Percentiles rank a stretch among this genome's conserved stretches.
phyloP scores from a whole-genome alignment of 2,113 vertebrate genomes.

The Asarcornis scutulata region DNA sequence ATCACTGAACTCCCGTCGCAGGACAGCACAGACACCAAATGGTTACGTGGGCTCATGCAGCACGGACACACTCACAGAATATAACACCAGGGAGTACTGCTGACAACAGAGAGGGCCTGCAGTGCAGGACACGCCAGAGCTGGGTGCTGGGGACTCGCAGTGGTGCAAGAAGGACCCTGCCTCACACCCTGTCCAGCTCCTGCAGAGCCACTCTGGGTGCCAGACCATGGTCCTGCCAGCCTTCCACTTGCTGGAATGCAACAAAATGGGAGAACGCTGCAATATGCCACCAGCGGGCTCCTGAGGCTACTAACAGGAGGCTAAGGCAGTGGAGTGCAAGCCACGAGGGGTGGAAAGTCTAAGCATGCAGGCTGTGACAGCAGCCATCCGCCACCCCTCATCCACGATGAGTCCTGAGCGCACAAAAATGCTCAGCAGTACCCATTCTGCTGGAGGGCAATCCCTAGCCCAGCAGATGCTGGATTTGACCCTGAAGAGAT shows the following conservation, averaged over 20 bases:
- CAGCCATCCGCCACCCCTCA: neutral
- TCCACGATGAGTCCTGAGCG: accelerated
- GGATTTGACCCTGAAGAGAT: neutral
- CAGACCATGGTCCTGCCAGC: neutral
- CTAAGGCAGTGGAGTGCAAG: accelerated
- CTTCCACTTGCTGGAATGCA: neutral
- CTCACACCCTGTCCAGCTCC: accelerated
- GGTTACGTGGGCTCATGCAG: accelerated
- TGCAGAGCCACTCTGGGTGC: neutral
- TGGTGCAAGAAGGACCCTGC: accelerated
- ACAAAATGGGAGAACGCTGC: accelerated
- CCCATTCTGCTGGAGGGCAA: accelerated
- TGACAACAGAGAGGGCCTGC: neutral
- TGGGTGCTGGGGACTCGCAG: neutral
- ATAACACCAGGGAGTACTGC: neutral
- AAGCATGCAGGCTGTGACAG: accelerated
- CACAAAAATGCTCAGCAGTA: neutral
- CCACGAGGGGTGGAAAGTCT: neutral
- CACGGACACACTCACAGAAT: neutral
- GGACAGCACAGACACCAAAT: neutral
- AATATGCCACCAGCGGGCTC: neutral
- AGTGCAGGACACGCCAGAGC: neutral
- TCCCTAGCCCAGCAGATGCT: neutral
- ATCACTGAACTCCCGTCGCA: neutral
- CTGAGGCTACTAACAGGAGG: neutral